Base-by-base conservation (phyloP, 2,113 vertebrate species). In the Carollia perspicillata region DNA sequence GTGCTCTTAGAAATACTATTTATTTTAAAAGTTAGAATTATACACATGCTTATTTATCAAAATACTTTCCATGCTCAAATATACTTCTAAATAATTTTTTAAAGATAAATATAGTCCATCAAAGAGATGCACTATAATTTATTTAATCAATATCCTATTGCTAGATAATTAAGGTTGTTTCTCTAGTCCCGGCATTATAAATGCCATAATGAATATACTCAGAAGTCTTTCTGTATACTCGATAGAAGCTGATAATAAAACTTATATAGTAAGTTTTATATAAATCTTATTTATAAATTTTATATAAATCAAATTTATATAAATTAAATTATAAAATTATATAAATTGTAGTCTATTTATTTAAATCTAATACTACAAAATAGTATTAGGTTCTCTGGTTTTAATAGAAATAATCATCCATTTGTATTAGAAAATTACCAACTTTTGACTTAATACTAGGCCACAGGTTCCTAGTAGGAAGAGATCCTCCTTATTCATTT, bases 121-220 rank as follows among this genome's bases (percentile, higher is more conserved):
- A n/a, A 83, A 78, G 44, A 44, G 49, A 77, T 60, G 13, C 42
- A 6, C 30, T 26, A 17, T 35, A 81, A 94, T 53, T 87, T 69
- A 89, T 63, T 92, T 72, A 94, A 63, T 58, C 40, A 84, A n/a
- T 44, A 92, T 37, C 16, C 37, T 78, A 47, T 11, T 84, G 26
- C 16, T 66, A 49, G 18, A 79, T 81, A 95, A 77, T 71, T 68
- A 93, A 93, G 47, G 13, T 22, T 92, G 17, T 74, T 94, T 94
- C 33, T 94, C 37, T 18, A 75, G 14, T 81, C 11, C 37, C 51
- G 26, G 49, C 68, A 93, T 87, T 87, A 69, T 37, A 69, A 81
- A 77, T 33, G 90, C 13, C 42, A 79, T 51, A 28, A 63, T 75
- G 22, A 86, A 83, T 58, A 93, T 0, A 93, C 11, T 75, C 30